Evolutionary conservation across 2,797 vertebrate species (phyloP), one percentile per base, ranked within the genome.

Genomic region (Zalophus californianus): DNA sequence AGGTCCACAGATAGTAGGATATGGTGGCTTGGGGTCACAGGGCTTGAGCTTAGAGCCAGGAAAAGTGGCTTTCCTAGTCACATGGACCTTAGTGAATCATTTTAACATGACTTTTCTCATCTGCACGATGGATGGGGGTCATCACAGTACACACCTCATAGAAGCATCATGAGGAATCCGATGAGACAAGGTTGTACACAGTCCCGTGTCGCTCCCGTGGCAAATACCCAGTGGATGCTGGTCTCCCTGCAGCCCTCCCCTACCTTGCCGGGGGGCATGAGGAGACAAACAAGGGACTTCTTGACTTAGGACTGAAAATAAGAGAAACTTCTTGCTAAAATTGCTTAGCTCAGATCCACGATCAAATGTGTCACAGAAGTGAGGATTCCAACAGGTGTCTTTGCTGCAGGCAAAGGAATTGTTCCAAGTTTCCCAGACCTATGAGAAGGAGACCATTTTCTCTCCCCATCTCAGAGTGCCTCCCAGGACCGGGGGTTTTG

Each of bases 191-290:
- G 0, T 8, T 8, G 3, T 60, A 7, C 1, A 0, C 12, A 18
- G 35, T 2, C 29, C 15, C 0, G 1, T 5, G 8, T 16, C 6
- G 14, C 15, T 27, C 48, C 3, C 0, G 0, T 0, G 21, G 13
- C 23, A 7, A 12, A 20, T 48, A 50, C 50, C 25, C 56, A 10
- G 2, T 7, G 48, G 29, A 25, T 4, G 29, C 50, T 27, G 14
- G 15, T 48, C 20, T n/a, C 35, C 15, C 9, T 18, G 2, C 10
- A 3, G 25, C 3, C 6, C 35, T 58, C 21, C 14, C 20, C 56
- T 35, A 5, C 13, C 72, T 72, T 8, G 1, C 18, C 3, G 0
- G 0, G 1, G 64, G 52, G 3, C 41, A 35, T 0, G 41, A 83
- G 60, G 58, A 72, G 35, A 29, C 21, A 32, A 72, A 86, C 4